These are phyloP conservation scores for Campoletis raptor DNA, from an alignment of 2,888 invertebrate species.

Conservation along the genomic window DNA sequence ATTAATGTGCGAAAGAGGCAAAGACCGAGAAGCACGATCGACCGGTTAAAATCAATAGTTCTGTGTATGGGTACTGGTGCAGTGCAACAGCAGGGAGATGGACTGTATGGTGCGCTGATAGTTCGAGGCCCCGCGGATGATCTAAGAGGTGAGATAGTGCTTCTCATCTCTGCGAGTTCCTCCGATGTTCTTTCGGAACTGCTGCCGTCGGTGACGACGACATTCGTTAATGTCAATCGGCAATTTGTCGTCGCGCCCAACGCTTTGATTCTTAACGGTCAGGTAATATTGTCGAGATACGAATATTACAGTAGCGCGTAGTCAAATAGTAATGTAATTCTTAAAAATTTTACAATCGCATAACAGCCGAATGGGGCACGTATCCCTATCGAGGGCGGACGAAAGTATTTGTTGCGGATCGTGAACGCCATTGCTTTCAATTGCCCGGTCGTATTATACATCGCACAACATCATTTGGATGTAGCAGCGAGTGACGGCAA, in stretches of 20 bases:
- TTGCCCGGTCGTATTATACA: conserved; percentile 86
- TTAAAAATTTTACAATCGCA: background rate
- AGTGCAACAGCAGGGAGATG: conserved; percentile 88
- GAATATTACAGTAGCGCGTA: background rate
- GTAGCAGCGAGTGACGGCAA: conserved; percentile 86
- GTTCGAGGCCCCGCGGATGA: conserved; percentile 85
- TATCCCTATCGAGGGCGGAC: conserved; percentile 84
- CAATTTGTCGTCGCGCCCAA: conserved; percentile 79
- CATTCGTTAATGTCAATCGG: background rate
- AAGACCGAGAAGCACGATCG: background rate
- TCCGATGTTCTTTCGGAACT: conserved; percentile 86
- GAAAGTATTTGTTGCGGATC: conserved; percentile 86
- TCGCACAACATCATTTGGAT: conserved; percentile 86
- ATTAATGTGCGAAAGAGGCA: background rate
- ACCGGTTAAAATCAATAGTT: background rate
- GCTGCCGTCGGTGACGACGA: conserved; percentile 76
- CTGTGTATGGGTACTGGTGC: background rate
- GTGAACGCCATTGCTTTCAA: conserved; percentile 87
- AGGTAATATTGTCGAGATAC: conserved; percentile 69
- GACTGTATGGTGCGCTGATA: conserved; percentile 87
- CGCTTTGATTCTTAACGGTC: conserved; percentile 85
- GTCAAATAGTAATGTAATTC: background rate
- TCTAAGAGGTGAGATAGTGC: conserved; percentile 85
- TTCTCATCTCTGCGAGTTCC: conserved; percentile 87
- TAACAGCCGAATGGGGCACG: conserved; percentile 62